phyloP scores from a whole-genome alignment of 2,888 invertebrate genomes.

The Linyphia triangularis region DNA sequence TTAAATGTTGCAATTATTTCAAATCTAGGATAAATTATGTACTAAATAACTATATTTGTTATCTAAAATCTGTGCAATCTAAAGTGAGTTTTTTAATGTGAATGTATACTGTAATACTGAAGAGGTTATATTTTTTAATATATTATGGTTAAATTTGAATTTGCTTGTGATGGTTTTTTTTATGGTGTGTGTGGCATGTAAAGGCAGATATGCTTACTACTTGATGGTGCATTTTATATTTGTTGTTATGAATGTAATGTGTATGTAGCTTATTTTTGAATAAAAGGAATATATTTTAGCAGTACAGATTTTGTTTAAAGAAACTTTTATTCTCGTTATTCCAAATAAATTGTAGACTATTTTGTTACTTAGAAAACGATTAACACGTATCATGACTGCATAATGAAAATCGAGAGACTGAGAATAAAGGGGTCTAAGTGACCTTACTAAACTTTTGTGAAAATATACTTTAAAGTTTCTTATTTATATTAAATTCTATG shows the following conservation, averaged over 20 bases:
- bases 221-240: slow-evolving; percentile 41
- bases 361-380: too few relatives aligned
- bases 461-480: too few relatives aligned
- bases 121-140: neutral
- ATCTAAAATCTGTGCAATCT: neutral
- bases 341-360: too few relatives aligned
- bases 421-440: too few relatives aligned
- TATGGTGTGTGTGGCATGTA: slow-evolving; percentile 25
- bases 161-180: neutral
- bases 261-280: slow-evolving; percentile 42
- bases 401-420: too few relatives aligned
- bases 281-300: slow-evolving; percentile 9
- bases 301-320: neutral
- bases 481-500: too few relatives aligned
- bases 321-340: too few relatives aligned
- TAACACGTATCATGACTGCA: too few relatives aligned
- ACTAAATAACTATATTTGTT: neutral
- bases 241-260: slow-evolving; percentile 34
- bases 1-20: neutral
- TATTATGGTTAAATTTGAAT: slow-evolving; percentile 1
- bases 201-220: slow-evolving; percentile 14
- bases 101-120: neutral
- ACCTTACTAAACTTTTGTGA: too few relatives aligned
- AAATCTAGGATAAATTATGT: neutral
- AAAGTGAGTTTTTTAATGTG: neutral